Base-by-base conservation (phyloP, 2,113 vertebrate genomes). In the Neolamprologus variostigma region DNA sequence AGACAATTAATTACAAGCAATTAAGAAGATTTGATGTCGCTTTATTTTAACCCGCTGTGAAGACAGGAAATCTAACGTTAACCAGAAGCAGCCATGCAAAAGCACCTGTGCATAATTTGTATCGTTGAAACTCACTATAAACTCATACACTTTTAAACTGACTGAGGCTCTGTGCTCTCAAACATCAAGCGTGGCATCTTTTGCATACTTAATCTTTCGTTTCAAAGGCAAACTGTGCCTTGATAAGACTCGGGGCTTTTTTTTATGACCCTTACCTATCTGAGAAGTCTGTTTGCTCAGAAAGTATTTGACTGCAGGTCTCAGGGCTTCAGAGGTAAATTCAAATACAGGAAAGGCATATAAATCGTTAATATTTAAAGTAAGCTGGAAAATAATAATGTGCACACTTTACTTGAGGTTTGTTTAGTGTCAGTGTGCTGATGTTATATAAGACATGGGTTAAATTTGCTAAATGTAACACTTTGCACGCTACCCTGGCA, bases 231-330 rank as follows among this genome's bases (percentile, higher is more conserved):
- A 90, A 89, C 19, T 28, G 0, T 8, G 5, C 19, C 19, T 23
- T 63, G 91, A 93, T 89, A 84, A 84, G 79, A 79, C 59, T 83
- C 11, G 2, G 42, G 12, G 57, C 14, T 61, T 31, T 57, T 61
- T 57, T 61, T 61, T 61, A 61, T 61, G 57, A 61, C 57, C 26
- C 57, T 61, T 61, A 61, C 26, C 37, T 61, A 28, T 79, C 33
- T 61, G 26, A 80, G 14, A 63, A 10, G 45, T 51, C 16, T 23
- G 23, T 47, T 37, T 78, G 19, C 84, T 37, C 33, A 59, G 73
- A 84, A 80, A 61, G 26, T 5, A 93, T 93, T 89, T 91, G 90
- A 91, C 85, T 93, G 61, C 83, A 80, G 35, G 35, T 61, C 83
- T 76, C 13, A 42, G 16, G 19, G 68, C 40, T 82, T 68, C 51